Conservation (phyloP, 2,113 vertebrate species). For the Psophia crepitans region DNA sequence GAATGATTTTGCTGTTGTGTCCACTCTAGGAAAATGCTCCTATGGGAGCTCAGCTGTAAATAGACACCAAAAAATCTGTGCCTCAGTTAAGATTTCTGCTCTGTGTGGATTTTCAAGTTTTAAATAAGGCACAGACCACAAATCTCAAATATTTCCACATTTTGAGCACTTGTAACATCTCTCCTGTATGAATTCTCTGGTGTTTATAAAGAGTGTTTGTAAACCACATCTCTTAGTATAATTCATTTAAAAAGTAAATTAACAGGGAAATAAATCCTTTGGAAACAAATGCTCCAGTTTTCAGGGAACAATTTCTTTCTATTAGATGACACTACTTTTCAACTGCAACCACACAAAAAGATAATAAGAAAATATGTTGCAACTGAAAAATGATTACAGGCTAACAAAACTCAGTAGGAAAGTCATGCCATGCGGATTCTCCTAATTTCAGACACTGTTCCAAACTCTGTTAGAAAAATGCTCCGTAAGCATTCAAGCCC, state of each 20-base stretch:
- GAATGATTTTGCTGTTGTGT: neutral
- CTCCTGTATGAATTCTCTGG: neutral
- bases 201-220: neutral
- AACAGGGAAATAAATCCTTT: neutral
- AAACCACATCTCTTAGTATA: neutral
- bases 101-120: neutral
- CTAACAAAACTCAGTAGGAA: neutral
- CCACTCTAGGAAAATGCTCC: neutral
- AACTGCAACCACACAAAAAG: neutral
- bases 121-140: neutral
- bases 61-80: neutral
- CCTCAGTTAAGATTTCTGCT: neutral
- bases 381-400: neutral
- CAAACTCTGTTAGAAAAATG: neutral
- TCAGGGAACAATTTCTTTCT: neutral
- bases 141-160: neutral
- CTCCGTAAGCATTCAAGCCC: neutral
- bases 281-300: neutral
- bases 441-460: neutral
- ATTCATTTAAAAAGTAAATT: neutral
- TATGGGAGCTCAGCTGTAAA: neutral
- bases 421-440: neutral
- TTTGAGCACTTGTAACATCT: neutral
- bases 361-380: neutral
- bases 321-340: neutral